Base-by-base conservation (phyloP, 2,113 vertebrate genomes). In the Protomyctophum bolini region DNA sequence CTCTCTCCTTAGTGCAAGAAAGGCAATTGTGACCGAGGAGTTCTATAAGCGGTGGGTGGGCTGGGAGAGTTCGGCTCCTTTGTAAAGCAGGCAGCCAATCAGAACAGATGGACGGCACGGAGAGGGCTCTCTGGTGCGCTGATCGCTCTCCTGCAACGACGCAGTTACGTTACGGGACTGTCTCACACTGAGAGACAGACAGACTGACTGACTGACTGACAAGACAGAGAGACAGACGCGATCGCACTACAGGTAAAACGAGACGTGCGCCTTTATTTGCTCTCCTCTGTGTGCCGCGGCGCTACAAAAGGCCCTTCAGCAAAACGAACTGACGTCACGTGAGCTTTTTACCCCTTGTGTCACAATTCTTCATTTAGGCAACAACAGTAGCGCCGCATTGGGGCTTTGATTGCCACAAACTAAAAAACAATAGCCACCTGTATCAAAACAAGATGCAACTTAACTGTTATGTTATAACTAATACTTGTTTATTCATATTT, bases 11-110 rank as follows among this genome's bases (percentile, higher is more conserved):
- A 73, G 57, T 77, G 86, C 77, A 64, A 82, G 81, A 73, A 81
- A 87, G 84, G 70, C 50, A 71, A 46, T 73, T 50, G 66, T 63
- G 83, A 84, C 61, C 10, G 68, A 76, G 70, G 74, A 84, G 85
- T 78, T 77, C 87, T 88, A 84, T 86, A 85, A 85, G 83, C 67
- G 67, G 89, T 90, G 92, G 92, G 92, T 84, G 91, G 93, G 91
- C 73, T 81, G 72, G 14, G 58, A 56, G 58, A 58, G 83, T 60
- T 57, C 14, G 58, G 8, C 62, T 59, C 14, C 49, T 62, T 58
- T 58, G 11, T 46, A 48, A 21, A 29, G 54, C 48, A 81, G 41
- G 65, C 85, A 92, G 82, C 92, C 92, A 93, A 93, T 92, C 89
- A 90, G 75, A 87, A 87, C 75, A 66, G 45, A 79, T 68, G 28